These are phyloP conservation scores for Gallirallus australis DNA, from an alignment of 2,797 vertebrate species.

Conservation along the genomic window DNA sequence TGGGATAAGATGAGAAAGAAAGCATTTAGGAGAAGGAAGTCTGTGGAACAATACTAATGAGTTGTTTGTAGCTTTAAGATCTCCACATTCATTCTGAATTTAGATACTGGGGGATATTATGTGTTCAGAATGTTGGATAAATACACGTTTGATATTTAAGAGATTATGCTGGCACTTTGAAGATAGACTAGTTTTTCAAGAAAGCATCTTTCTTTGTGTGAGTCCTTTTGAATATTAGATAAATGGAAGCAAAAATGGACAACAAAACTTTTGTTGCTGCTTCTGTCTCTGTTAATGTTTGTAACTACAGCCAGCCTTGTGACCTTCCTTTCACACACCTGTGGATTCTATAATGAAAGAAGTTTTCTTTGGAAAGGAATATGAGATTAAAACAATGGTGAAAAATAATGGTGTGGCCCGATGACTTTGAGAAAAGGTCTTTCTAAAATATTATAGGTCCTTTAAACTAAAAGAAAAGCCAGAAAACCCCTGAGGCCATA, in stretches of 20 bases:
- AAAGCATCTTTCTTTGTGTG: not conserved
- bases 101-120: not conserved
- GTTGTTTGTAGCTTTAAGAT: not conserved
- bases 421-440: not conserved
- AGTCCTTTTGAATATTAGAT: not conserved
- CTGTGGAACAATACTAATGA: not conserved
- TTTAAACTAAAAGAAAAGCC: not conserved
- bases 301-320: not conserved
- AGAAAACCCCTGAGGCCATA: not conserved
- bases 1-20: not conserved
- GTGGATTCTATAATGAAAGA: not conserved
- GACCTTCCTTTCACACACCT: not conserved
- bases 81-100: not conserved
- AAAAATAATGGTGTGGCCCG: not conserved
- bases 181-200: not conserved
- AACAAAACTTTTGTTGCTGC: not conserved
- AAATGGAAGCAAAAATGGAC: not conserved
- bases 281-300: not conserved
- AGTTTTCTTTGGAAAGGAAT: not conserved
- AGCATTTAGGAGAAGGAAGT: not conserved
- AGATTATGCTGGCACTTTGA: not conserved
- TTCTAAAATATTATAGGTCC: not conserved
- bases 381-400: not conserved
- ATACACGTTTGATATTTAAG: not conserved
- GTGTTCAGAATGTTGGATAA: rapidly evolving